A percentile compares a stretch with the other conserved stretches of the same genome.
These are phyloP conservation scores for Rhabdomys pumilio DNA, from an alignment of 2,797 vertebrate genomes.

Conservation along the genomic window DNA sequence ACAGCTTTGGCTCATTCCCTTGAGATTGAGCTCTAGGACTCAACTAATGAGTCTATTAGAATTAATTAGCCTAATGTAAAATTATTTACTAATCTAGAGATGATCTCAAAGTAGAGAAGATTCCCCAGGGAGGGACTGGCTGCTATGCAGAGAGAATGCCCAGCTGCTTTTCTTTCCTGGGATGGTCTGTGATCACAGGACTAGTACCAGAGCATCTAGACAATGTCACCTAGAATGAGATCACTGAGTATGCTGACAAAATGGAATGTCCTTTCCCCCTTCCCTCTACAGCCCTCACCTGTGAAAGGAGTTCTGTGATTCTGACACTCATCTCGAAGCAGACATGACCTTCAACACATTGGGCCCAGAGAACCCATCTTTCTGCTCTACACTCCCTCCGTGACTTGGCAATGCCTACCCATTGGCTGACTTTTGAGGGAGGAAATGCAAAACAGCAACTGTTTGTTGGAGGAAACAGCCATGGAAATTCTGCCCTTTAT, in stretches of 20 bases:
- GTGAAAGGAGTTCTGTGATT: neutral
- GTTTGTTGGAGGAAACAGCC: constrained; percentile 17
- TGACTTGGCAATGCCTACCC: constrained; percentile 17
- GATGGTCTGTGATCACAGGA: neutral
- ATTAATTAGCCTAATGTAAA: constrained; percentile 88
- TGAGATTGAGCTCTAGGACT: constrained; percentile 76
- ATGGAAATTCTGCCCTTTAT: constrained; percentile 55
- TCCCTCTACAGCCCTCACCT: neutral
- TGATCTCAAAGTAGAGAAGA: constrained; percentile 81
- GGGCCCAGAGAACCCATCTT: constrained; percentile 10
- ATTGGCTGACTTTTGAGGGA: constrained; percentile 60
- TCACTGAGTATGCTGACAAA: neutral
- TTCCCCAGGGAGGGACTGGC: constrained; percentile 78
- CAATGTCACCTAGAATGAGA: neutral
- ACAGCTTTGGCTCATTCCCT: constrained; percentile 80
- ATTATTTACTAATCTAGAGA: constrained; percentile 88
- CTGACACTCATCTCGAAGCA: neutral
- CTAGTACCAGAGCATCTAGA: neutral
- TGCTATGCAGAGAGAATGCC: neutral
- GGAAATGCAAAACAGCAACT: constrained; percentile 41
- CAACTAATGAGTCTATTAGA: constrained; percentile 90
- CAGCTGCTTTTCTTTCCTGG: rapidly evolving
- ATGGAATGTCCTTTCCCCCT: neutral
- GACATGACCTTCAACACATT: neutral
- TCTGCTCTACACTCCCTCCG: neutral